Conservation (phyloP, 2,888 invertebrate genomes). For the Eristalis pertinax region DNA sequence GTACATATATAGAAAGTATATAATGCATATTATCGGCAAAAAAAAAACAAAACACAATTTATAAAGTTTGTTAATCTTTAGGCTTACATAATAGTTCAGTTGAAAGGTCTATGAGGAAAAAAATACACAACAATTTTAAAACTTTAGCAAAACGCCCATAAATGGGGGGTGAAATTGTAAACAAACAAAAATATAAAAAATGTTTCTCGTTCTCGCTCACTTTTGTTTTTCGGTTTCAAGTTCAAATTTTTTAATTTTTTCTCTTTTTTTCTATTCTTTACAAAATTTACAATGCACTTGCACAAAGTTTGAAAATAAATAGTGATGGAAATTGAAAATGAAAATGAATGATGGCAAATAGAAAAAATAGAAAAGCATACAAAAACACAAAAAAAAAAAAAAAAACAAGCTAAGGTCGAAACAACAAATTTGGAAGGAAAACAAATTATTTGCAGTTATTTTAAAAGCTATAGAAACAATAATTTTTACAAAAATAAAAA, state of each 20-base stretch:
- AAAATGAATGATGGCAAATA: slow-evolving; percentile 9
- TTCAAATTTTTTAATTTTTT: no score
- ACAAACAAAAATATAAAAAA: not conserved
- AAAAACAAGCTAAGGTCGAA: slow-evolving; percentile 12
- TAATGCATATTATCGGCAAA: slow-evolving; percentile 23
- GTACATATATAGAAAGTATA: slow-evolving; percentile 30
- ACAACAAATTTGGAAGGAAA: slow-evolving; percentile 22
- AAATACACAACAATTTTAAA: not conserved
- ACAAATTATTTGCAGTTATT: slow-evolving; percentile 16
- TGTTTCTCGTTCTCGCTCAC: not conserved
- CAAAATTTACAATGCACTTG: slow-evolving; percentile 56
- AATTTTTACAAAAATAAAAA: slow-evolving; percentile 42
- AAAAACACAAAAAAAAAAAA: slow-evolving; percentile 24
- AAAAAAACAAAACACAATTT: slow-evolving; percentile 21
- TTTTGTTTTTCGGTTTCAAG: not conserved
- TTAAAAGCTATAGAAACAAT: slow-evolving; percentile 27
- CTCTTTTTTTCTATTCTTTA: slow-evolving; percentile 23
- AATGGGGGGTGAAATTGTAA: not conserved
- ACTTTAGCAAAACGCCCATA: not conserved
- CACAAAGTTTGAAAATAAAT: slow-evolving; percentile 35
- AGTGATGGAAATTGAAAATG: slow-evolving; percentile 44
- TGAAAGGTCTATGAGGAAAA: slow-evolving; percentile 6
- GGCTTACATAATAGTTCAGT: slow-evolving; percentile 36
- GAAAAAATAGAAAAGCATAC: slow-evolving; percentile 20
- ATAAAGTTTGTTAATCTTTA: slow-evolving; percentile 58